phyloP scores from a whole-genome alignment of 2,888 invertebrate genomes.

The Drosophila rubida region DNA sequence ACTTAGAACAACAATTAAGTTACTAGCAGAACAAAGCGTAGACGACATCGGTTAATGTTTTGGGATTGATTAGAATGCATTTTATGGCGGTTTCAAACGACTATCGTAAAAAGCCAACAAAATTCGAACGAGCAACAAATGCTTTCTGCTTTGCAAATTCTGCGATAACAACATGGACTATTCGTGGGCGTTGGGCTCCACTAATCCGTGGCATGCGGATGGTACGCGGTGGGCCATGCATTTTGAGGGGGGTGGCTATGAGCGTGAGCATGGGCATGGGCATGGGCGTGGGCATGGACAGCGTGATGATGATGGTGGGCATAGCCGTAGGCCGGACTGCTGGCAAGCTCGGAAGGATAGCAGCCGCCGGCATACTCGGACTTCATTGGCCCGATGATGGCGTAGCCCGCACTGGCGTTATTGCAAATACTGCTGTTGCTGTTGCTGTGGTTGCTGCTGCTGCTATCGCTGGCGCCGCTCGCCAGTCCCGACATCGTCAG shows the following conservation, averaged over 20 bases:
- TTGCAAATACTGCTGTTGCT: constrained; percentile 31
- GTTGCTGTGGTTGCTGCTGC: constrained; percentile 34
- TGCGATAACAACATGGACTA: constrained; percentile 28
- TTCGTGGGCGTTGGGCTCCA: constrained; percentile 14
- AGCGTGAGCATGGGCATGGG: constrained; percentile 47
- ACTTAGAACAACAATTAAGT: constrained; percentile 54
- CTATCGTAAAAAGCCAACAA: constrained; percentile 5
- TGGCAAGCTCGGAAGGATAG: constrained; percentile 72
- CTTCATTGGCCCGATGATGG: constrained; percentile 76
- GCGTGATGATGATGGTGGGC: constrained; percentile 49
- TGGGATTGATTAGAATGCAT: constrained; percentile 57
- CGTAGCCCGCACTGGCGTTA: constrained; percentile 45
- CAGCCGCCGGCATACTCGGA: constrained; percentile 69
- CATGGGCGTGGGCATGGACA: constrained; percentile 55
- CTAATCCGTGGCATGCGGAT: constrained; percentile 74
- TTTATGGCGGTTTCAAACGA: constrained; percentile 54
- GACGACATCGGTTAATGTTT: constrained; percentile 47
- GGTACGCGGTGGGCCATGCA: constrained; percentile 81
- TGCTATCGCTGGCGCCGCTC: constrained; percentile 62
- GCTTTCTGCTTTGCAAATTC: not conserved
- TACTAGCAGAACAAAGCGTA: constrained; percentile 55
- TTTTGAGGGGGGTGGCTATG: constrained; percentile 63
- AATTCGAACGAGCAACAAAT: not conserved
- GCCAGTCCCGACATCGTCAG: constrained; percentile 76
- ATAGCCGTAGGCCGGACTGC: constrained; percentile 62